Conservation (phyloP, 2,113 vertebrate species). For the Glaucidium brasilianum region DNA sequence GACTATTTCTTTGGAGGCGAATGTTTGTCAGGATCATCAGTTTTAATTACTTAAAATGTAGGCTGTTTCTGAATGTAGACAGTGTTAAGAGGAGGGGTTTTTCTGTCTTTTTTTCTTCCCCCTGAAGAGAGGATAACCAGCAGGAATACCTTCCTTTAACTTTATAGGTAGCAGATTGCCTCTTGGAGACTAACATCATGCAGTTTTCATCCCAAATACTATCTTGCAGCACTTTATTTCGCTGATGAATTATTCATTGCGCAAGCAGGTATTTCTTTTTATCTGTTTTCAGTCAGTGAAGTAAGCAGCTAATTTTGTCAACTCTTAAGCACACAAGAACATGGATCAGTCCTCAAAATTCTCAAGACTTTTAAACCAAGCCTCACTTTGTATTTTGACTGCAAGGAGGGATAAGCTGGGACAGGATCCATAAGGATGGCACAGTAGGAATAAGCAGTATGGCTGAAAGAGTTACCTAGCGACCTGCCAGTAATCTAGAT, state of each 20-base stretch:
- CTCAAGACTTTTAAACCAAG: not conserved
- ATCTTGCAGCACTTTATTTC: not conserved
- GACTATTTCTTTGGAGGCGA: constrained; percentile 30
- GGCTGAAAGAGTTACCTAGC: not conserved
- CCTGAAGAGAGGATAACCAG: not conserved
- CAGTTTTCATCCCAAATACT: not conserved
- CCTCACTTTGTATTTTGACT: not conserved
- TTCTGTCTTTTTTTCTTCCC: not conserved
- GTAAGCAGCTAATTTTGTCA: not conserved
- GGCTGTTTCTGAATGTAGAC: constrained; percentile 37
- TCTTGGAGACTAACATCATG: not conserved
- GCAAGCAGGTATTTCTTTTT: not conserved
- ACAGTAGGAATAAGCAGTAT: not conserved
- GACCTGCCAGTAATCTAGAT: not conserved
- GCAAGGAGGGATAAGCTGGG: not conserved
- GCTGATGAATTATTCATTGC: not conserved
- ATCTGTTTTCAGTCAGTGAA: not conserved
- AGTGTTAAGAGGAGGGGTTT: not conserved
- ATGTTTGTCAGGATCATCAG: constrained; percentile 41
- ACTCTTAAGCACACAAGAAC: not conserved
- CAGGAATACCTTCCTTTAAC: not conserved
- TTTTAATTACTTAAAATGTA: constrained; percentile 53
- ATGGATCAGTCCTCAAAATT: not conserved
- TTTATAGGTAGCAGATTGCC: not conserved
- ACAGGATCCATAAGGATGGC: not conserved